These are phyloP conservation scores for Aporrectodea caliginosa DNA, from an alignment of 1,140 invertebrate species.

Conservation along the genomic window DNA sequence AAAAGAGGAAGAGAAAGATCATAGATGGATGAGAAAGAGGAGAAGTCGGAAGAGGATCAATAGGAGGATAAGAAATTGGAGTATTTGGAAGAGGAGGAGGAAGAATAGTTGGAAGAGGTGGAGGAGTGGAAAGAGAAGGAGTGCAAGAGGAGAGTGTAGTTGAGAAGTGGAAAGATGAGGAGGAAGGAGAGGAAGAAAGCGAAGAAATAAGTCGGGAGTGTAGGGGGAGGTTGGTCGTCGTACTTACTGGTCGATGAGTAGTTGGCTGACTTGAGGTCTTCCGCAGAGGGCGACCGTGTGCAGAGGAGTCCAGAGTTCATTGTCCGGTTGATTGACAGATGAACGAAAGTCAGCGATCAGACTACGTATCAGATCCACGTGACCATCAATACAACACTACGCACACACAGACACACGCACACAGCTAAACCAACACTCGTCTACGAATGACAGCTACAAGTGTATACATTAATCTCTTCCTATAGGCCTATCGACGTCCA, in stretches of 20 bases:
- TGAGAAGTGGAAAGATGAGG: not conserved
- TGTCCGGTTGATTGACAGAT: slow-evolving; percentile 60
- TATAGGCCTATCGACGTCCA: too few relatives aligned
- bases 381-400: not conserved
- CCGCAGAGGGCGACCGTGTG: slow-evolving; percentile 96
- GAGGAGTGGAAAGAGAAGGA: too few relatives aligned
- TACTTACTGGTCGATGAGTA: slow-evolving; percentile 67
- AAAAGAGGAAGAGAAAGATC: too few relatives aligned
- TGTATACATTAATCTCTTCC: too few relatives aligned
- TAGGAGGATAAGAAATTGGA: not conserved
- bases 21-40: too few relatives aligned
- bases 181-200: too few relatives aligned
- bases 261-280: slow-evolving; percentile 75
- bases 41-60: not conserved
- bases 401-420: not conserved
- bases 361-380: not conserved
- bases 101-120: not conserved
- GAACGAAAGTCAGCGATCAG: not conserved
- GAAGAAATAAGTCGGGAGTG: not conserved
- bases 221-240: not conserved
- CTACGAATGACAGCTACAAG: too few relatives aligned
- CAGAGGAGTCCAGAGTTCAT: slow-evolving; percentile 92
- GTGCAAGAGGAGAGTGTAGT: not conserved
- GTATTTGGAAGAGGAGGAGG: not conserved
- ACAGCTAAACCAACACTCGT: too few relatives aligned